Conservation (phyloP, 2,113 vertebrate genomes). For the Protobothrops flavoviridis region DNA sequence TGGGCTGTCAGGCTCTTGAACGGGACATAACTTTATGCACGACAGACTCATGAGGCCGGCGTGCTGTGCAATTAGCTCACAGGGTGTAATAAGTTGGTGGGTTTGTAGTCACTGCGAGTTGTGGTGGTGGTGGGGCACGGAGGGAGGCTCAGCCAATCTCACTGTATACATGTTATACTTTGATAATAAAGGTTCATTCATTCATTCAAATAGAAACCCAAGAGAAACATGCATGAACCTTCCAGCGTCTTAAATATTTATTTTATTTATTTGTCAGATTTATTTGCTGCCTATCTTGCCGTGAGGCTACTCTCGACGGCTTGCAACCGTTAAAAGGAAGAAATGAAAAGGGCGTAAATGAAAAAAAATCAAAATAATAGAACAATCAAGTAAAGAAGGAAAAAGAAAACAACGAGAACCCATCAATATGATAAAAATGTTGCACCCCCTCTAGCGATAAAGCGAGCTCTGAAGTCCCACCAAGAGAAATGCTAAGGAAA, state of each 20-base stretch:
- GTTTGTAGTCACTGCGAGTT: no score
- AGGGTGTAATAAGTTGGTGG: no score
- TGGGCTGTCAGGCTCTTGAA: no score
- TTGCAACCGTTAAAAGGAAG: neutral
- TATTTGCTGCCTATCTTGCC: neutral
- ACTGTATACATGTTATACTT: no score
- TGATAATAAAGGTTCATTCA: no score
- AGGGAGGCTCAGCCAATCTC: no score
- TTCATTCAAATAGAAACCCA: neutral
- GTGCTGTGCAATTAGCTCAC: no score
- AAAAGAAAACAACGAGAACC: neutral
- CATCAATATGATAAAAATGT: neutral
- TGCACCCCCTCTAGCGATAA: neutral
- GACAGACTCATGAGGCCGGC: no score
- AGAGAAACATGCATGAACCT: neutral
- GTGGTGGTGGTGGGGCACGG: no score
- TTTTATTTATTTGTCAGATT: neutral
- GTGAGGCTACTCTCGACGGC: neutral
- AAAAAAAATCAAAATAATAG: neutral
- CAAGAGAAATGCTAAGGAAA: neutral
- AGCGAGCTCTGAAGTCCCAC: neutral
- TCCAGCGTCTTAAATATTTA: neutral
- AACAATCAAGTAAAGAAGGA: neutral
- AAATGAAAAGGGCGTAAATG: neutral
- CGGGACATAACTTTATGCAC: no score